Evolutionary conservation across 2,888 invertebrate genomes (phyloP), one percentile per base, ranked within the genome.

Genomic region (Drosophila prolongata): DNA sequence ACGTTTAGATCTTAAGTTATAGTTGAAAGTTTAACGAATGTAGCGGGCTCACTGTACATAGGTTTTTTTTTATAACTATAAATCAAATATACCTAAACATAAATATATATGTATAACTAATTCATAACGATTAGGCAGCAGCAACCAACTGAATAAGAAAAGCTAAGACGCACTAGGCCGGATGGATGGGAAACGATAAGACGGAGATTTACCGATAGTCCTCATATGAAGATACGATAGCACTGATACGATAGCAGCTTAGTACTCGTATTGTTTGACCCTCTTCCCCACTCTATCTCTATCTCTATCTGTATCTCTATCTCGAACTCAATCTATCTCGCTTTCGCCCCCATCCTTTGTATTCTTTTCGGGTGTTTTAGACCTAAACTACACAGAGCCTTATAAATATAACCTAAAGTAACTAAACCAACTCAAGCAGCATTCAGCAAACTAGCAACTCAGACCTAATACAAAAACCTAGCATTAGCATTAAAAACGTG

Each of bases 341-440:
- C 65, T 65, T 44, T 24, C 34, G 44, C 30, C 19, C 34, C 46
- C 66, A 16, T 27, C 13, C 24, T 37, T 43, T 13, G 16, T 30
- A 10, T 59, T 19, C 13, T n/a, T 52, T 30, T 30, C 16, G 40
- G 40, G 43, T 34, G 37, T 27, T 49, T 16, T 47, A 27, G 54
- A 46, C 37, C 44, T 43, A 56, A 56, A 65, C 66, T 75, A 83
- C 78, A 80, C 77, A 78, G 61, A 87, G 87, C 83, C 87, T 83
- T 84, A 87, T 79, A 87, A 64, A 81, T 73, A 81, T 53, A 79
- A 82, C 70, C 59, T 62, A 62, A 69, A 55, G 55, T 47, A 56
- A 77, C 57, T 70, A 70, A 53, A 53, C 49, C 55, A 52, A 53
- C 50, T 67, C 52, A 59, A 52, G 37, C 66, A 46, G 65, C 53